Base-by-base conservation (phyloP, 2,888 invertebrate species). In the Plusia festucae region DNA sequence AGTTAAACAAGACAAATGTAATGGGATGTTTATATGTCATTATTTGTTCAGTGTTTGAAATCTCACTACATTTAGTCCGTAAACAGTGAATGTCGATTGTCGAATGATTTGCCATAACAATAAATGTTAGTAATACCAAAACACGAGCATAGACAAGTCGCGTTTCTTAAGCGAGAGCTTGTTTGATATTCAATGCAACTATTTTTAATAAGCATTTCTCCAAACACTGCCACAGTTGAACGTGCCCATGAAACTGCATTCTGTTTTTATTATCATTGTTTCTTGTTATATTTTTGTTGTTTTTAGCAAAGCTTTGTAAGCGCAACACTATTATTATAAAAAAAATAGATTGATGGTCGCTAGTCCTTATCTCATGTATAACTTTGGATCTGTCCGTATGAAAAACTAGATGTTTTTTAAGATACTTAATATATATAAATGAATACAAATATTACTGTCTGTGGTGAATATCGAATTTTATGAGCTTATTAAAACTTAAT, bases 381-480 rank as follows among this genome's bases (percentile, higher is more conserved):
- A 89, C 85, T 89, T 91, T 93, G 87, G 92, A 93, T 94, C 94
- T 94, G 94, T 94, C 93, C 91, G 91, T 90, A 60, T 54, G 82
- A 81, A 74, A 72, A 65, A 69, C 79, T 90, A 90, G 88, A 82
- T 88, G 91, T 92, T 90, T 90, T 79, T 90, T 91, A 92, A 91
- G 89, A 89, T 91, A 90, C 88, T 88, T 89, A 89, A 89, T 84
- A 81, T 84, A 78, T 79, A 72, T 76, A 76, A 84, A 78, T 77
- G 83, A 82, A 79, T 88, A 90, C 88, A 92, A 91, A 89, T 87
- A 88, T 88, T 92, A 91, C 90, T 93, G 88, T 94, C 93, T 93
- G 93, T 93, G 93, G 94, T 94, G 90, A 91, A 91, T 93, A 94
- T 93, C 94, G 94, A 94, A 94, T 93, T 93, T 92, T 92, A 94